Percentiles rank a stretch among this genome's conserved stretches.
phyloP scores from a whole-genome alignment of 2,113 vertebrate genomes.

The Phaethornis superciliosus region DNA sequence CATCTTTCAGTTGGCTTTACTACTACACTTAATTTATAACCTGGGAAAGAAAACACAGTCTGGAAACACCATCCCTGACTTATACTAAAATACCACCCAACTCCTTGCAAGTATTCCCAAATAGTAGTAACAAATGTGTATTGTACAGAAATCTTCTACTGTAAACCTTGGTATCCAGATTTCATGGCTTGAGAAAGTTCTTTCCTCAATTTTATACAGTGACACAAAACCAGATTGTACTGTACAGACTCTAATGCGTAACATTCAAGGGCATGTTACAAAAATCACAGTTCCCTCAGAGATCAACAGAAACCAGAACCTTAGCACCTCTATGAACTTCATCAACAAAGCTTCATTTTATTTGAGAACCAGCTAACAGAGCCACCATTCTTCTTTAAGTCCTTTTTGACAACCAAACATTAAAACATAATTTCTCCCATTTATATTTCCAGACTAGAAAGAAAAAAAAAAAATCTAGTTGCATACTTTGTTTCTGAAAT shows the following conservation, averaged over 20 bases:
- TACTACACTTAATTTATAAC: accelerated
- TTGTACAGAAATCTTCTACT: background rate
- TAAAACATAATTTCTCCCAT: background rate
- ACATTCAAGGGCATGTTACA: background rate
- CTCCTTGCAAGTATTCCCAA: background rate
- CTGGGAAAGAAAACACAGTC: background rate
- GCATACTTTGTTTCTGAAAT: background rate
- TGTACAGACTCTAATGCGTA: background rate
- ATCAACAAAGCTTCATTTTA: background rate
- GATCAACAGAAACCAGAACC: background rate
- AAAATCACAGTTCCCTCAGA: background rate
- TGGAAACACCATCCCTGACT: background rate
- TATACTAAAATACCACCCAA: background rate
- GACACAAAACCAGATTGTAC: background rate
- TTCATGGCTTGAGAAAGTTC: background rate
- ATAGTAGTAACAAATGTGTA: background rate
- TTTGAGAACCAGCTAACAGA: background rate
- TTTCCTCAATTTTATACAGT: background rate
- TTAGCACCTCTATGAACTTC: background rate
- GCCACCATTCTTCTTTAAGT: background rate
- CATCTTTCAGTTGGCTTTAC: background rate
- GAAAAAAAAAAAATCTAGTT: background rate
- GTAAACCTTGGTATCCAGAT: background rate
- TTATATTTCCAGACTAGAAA: background rate
- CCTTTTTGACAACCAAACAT: background rate